These are phyloP conservation scores for Tetragonula carbonaria DNA, from an alignment of 2,888 invertebrate species.

Conservation along the genomic window DNA sequence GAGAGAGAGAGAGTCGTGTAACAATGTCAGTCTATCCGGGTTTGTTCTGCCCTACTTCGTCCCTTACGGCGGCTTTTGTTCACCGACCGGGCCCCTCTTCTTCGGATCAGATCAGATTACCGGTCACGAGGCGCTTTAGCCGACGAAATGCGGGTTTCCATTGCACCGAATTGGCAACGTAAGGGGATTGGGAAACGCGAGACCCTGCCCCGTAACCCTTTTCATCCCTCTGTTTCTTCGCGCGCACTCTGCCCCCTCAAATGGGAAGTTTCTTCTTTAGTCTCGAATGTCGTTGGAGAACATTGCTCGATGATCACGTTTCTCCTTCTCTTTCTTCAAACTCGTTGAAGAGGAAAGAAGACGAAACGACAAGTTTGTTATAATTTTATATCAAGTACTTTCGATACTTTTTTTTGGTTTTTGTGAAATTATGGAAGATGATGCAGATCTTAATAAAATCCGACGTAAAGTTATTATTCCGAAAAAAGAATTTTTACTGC, in stretches of 20 bases:
- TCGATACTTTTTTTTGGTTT: too few relatives aligned
- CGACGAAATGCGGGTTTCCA: constrained; percentile 77
- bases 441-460: too few relatives aligned
- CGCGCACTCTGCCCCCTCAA: too few relatives aligned
- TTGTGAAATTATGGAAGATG: too few relatives aligned
- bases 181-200: constrained; percentile 72
- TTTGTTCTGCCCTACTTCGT: constrained; percentile 76
- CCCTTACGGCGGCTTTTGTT: constrained; percentile 76
- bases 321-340: background rate
- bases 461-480: too few relatives aligned
- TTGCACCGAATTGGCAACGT: constrained; percentile 76
- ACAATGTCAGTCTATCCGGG: constrained; percentile 77
- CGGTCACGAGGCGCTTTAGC: constrained; percentile 71
- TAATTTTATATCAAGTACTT: too few relatives aligned
- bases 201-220: constrained; percentile 46
- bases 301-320: constrained; percentile 35
- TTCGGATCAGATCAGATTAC: constrained; percentile 80
- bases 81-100: constrained; percentile 61
- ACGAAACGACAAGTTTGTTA: too few relatives aligned
- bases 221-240: background rate
- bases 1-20: constrained; percentile 60
- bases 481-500: too few relatives aligned
- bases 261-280: background rate
- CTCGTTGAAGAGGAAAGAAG: too few relatives aligned
- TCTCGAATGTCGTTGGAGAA: constrained; percentile 11